phyloP scores from a whole-genome alignment of 2,888 invertebrate genomes.

The Ophioninae sp. region DNA sequence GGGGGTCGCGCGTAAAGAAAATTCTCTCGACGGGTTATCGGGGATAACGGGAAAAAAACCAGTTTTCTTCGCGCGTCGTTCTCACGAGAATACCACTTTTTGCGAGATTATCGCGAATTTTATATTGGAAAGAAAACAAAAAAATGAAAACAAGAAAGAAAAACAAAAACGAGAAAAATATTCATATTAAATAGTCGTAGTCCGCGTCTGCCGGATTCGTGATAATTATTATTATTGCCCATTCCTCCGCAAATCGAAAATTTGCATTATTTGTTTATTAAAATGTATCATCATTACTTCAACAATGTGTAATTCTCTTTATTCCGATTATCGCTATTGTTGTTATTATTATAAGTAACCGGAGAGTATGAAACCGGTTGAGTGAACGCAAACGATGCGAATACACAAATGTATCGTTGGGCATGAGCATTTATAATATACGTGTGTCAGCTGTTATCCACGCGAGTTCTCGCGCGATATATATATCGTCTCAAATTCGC shows the following conservation, averaged over 20 bases:
- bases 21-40: not conserved
- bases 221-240: too few species aligned
- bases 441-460: slow-evolving; percentile 54
- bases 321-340: not conserved
- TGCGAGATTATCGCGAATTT: not conserved
- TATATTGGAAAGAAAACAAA: not conserved
- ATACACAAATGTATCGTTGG: slow-evolving; percentile 35
- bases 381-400: slow-evolving; percentile 37
- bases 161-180: not conserved
- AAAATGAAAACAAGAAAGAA: not conserved
- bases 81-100: not conserved
- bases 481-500: not conserved
- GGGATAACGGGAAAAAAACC: not conserved
- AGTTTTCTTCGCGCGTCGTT: not conserved
- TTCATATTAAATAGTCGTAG: not conserved
- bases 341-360: slow-evolving; percentile 26
- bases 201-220: not conserved
- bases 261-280: not conserved
- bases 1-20: not conserved
- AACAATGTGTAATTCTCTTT: too few species aligned
- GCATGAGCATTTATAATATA: slow-evolving; percentile 35
- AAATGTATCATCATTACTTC: not conserved
- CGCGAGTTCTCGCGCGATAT: not conserved
- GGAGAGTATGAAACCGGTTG: slow-evolving; percentile 21
- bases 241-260: not conserved